Conservation (phyloP, 2,888 invertebrate species). For the Merodon equestris region DNA sequence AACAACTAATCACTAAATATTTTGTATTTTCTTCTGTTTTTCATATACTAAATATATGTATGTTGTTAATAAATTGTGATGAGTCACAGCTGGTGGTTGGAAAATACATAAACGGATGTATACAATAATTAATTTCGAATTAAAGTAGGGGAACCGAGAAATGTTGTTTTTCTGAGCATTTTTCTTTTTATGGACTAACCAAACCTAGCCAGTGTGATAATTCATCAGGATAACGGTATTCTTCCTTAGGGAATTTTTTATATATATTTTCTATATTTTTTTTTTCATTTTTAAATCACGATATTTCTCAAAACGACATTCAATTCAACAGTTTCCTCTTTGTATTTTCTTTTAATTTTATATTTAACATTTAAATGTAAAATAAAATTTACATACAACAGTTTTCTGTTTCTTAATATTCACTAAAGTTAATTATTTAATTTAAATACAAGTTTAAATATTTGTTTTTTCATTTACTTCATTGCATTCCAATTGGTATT, state of each 20-base stretch:
- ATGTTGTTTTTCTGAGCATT: neutral
- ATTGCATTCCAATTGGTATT: constrained; percentile 27
- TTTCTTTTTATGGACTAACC: neutral
- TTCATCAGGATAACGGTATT: neutral
- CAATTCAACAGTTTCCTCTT: constrained; percentile 53
- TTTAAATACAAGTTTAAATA: constrained; percentile 28
- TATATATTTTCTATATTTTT: constrained; percentile 49
- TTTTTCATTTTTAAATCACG: constrained; percentile 33
- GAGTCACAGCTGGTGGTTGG: constrained; percentile 27
- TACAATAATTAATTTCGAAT: neutral
- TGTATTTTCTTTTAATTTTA: constrained; percentile 1
- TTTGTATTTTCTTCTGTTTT: constrained; percentile 24
- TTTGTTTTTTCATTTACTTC: constrained; percentile 28
- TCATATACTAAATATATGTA: constrained; percentile 33
- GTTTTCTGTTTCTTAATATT: constrained; percentile 38
- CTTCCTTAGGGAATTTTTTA: constrained; percentile 26
- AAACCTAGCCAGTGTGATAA: constrained; percentile 9
- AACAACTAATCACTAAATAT: constrained; percentile 58
- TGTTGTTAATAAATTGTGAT: constrained; percentile 39
- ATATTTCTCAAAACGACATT: constrained; percentile 58
- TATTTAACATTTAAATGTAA: constrained; percentile 51
- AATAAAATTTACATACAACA: constrained; percentile 63
- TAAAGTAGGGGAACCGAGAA: too few relatives aligned
- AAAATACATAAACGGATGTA: neutral
- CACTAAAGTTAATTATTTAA: constrained; percentile 56